phyloP scores from a whole-genome alignment of 2,113 vertebrate genomes.

The Forbesichthys papilliferus region DNA sequence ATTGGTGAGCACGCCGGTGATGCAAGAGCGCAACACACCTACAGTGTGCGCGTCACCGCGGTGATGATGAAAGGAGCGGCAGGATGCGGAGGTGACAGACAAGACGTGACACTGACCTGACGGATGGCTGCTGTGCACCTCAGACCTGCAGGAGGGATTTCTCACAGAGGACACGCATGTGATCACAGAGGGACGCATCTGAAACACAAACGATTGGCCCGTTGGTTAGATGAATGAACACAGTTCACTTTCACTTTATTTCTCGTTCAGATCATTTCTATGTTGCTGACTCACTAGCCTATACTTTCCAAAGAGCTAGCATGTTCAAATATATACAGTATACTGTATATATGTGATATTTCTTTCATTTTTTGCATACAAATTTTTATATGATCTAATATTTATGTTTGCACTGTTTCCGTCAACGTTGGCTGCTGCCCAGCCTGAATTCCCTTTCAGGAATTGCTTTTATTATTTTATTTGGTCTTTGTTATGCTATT shows the following conservation, averaged over 20 bases:
- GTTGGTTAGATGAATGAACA: background rate
- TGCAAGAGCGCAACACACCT: conserved; percentile 17
- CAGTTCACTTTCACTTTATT: too few species aligned
- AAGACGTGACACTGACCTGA: conserved; percentile 61
- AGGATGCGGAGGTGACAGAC: conserved; percentile 21
- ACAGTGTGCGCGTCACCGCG: background rate
- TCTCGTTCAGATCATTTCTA: background rate
- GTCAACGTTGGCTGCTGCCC: too few species aligned
- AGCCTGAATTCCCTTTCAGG: too few species aligned
- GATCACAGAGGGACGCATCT: conserved; percentile 82
- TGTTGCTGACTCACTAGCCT: background rate
- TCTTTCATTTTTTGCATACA: too few species aligned
- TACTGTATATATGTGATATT: background rate
- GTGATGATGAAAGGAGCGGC: conserved; percentile 20
- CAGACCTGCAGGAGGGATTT: conserved; percentile 54
- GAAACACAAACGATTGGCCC: background rate
- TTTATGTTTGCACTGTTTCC: too few species aligned
- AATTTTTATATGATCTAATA: too few species aligned
- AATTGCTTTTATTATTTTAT: too few species aligned
- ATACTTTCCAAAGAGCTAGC: background rate
- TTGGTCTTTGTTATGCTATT: too few species aligned
- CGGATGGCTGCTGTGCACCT: conserved; percentile 52
- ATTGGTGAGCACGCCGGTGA: conserved; percentile 19
- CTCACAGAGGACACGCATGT: conserved; percentile 73
- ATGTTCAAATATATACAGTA: background rate